Base-by-base conservation (phyloP, 2,797 vertebrate species). In the Agapornis canus region DNA sequence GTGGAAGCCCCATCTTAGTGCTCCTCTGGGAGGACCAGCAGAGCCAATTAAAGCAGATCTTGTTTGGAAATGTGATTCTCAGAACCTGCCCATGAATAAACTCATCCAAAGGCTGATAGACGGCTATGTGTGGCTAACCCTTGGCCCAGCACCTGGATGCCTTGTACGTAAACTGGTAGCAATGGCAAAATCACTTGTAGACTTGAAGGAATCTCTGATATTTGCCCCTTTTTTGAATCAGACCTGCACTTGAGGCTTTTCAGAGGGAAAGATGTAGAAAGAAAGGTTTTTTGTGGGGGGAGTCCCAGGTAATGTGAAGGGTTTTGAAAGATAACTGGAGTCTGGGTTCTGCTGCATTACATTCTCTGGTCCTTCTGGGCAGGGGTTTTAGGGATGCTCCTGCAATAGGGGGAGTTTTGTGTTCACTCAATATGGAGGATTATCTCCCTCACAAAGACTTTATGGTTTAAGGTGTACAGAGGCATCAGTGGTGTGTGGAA, bases 371-470 rank as follows among this genome's bases (percentile, higher is more conserved):
- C 17, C 72, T 45, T 45, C 54, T 77, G 73, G 23, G 32, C 23
- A n/a, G 25, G 21, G 17, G 3, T 26, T 37, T 22, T 9, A 17
- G 20, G 48, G 22, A 5, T 47, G 56, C n/a, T 73, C 8, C 32
- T 64, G 35, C 35, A 18, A 5, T 1, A 1, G 25, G 2, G 1
- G 29, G 35, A n/a, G 43, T 2, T 17, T 63, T 68, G 0, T 8
- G 16, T 21, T 37, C 3, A 0, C 25, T 40, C 12, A 2, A 2
- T 0, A 7, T 6, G 22, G 11, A 73, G 37, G 13, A 22, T 25
- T 18, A 2, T 10, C 48, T 63, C 49, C 8, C 6, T 35, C 52
- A 48, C 48, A 49, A 40, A 18, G 39, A 6, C 31, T 61, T 37
- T 1, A 0, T 11, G 64, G 31, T 25, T 77, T 11, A 5, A 48